Percentiles rank a stretch among this genome's conserved stretches.
phyloP scores from a whole-genome alignment of 2,888 invertebrate species.

The Eledone cirrhosa region DNA sequence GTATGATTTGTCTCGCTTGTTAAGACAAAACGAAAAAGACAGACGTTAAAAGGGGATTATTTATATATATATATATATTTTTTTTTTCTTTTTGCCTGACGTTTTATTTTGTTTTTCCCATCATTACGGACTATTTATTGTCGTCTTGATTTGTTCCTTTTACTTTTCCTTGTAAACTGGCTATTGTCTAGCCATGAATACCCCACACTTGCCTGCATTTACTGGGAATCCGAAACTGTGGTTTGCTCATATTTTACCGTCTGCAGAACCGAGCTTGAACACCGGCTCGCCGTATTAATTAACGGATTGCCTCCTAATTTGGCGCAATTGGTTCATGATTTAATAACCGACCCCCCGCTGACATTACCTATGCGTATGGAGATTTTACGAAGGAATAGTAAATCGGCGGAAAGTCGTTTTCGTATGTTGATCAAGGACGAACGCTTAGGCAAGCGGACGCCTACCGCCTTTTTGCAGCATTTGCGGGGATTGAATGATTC shows the following conservation, averaged over 20 bases:
- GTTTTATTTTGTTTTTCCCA: too few species aligned
- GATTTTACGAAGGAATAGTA: not conserved
- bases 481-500: too few species aligned
- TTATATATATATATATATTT: too few species aligned
- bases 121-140: too few species aligned
- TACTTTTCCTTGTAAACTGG: too few species aligned
- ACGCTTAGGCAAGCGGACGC: not conserved
- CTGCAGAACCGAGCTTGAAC: not conserved
- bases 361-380: not conserved
- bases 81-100: too few species aligned
- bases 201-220: not conserved
- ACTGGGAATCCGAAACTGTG: not conserved
- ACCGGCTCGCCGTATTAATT: not conserved
- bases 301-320: not conserved
- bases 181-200: not conserved
- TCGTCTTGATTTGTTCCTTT: too few species aligned
- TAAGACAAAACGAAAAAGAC: too few species aligned
- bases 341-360: too few species aligned
- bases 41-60: too few species aligned
- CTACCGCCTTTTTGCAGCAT: not conserved
- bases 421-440: not conserved
- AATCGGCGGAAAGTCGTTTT: not conserved
- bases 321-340: not conserved
- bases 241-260: not conserved
- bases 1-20: too few species aligned